Percentiles rank a stretch among this genome's conserved stretches.
Evolutionary conservation across 2,888 invertebrate genomes (phyloP).

Genomic region (Lasioglossum oenotherae): DNA sequence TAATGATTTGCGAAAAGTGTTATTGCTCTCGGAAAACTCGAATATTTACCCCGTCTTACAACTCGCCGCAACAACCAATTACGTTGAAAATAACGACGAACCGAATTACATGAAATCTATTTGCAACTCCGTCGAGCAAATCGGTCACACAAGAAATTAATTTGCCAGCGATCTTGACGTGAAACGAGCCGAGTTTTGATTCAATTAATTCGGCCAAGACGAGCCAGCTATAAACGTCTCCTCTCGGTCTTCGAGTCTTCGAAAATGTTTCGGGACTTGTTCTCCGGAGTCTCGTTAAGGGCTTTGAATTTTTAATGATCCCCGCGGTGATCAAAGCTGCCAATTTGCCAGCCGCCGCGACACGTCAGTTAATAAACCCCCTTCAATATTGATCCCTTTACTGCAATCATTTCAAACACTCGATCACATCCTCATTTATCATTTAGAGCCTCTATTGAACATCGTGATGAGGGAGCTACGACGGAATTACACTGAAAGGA

Average conservation of each 20-base stretch:
- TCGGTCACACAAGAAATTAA: neutral
- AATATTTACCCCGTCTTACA: neutral
- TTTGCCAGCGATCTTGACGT: neutral
- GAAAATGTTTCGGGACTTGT: slow-evolving; percentile 1
- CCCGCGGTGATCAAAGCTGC: neutral
- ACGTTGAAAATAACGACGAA: neutral
- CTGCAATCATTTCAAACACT: neutral
- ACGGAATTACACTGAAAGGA: neutral
- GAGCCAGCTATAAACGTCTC: neutral
- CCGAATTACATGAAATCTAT: neutral
- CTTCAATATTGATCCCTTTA: neutral
- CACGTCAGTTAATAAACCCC: neutral
- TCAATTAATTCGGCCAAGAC: neutral
- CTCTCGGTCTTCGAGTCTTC: neutral
- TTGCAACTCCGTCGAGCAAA: neutral
- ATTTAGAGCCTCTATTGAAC: neutral
- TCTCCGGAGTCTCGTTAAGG: neutral
- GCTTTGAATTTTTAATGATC: neutral
- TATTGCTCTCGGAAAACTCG: neutral
- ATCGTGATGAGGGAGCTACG: neutral
- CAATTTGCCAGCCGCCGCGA: neutral
- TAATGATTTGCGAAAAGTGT: neutral
- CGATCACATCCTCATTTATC: neutral
- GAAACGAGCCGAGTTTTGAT: neutral
- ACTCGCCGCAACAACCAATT: neutral